These are phyloP conservation scores for Aradophagus sp. DNA, from an alignment of 1,140 invertebrate species.

Conservation along the genomic window DNA sequence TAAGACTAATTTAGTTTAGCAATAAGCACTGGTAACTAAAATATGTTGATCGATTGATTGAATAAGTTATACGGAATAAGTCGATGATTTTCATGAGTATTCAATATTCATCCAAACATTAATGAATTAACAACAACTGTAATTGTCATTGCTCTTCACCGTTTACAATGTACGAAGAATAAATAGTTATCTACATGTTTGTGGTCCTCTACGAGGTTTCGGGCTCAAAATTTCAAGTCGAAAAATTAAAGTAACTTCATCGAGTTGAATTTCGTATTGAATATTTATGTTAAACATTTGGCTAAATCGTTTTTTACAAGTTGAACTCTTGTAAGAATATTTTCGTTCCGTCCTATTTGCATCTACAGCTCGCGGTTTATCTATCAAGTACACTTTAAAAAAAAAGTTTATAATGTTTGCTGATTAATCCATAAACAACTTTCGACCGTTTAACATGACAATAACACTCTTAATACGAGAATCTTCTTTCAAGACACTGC, in stretches of 20 bases:
- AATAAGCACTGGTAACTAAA: slow-evolving; percentile 9
- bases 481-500: too few species aligned
- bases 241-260: too few species aligned
- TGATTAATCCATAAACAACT: too few species aligned
- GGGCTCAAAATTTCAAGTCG: too few species aligned
- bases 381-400: slow-evolving; percentile 37
- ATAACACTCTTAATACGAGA: too few species aligned
- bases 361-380: slow-evolving; percentile 46
- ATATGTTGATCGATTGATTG: background rate
- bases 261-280: slow-evolving; percentile 33
- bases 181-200: slow-evolving; percentile 55
- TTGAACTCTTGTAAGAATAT: slow-evolving; percentile 61
- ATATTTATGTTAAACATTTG: slow-evolving; percentile 32
- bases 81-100: too few species aligned
- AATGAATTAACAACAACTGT: too few species aligned
- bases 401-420: too few species aligned
- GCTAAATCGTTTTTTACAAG: slow-evolving; percentile 36
- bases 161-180: slow-evolving; percentile 60
- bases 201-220: too few species aligned
- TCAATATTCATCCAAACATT: too few species aligned
- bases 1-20: background rate
- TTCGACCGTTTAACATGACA: too few species aligned
- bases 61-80: too few species aligned
- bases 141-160: slow-evolving; percentile 23
- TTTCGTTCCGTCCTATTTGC: slow-evolving; percentile 48